Base-by-base conservation (phyloP, 2,797 vertebrate species). In the Mus spretus region DNA sequence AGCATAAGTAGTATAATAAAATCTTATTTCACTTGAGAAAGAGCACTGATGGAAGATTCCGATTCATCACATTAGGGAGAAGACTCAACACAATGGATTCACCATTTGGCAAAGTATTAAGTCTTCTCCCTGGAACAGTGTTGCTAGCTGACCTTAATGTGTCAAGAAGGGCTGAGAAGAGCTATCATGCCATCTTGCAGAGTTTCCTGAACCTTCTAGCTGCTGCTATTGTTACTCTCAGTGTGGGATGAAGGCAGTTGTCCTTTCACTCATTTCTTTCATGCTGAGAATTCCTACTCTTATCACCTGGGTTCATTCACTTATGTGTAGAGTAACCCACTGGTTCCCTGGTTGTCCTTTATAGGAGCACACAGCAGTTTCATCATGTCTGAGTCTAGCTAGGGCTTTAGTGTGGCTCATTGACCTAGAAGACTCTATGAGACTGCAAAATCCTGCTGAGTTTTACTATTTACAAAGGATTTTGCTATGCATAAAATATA, bases 101-200 rank as follows among this genome's bases (percentile, higher is more conserved):
- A 94, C 98, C 96, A 90, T 96, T 93, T 98, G 97, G 93, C 96
- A 93, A 81, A 37, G 84, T 90, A 85, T 90, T 89, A 95, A 93
- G 95, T 93, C 89, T 94, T 95, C 83, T 81, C 82, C n/a, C 55
- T 53, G 0, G 12, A 97, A 40, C 67, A 67, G 61, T 28, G 70
- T 91, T 96, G 88, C 79, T 50, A 50, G 89, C 57, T 20, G 80
- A 81, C 92, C 95, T 97, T 96, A 88, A 50, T 84, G 79, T 57
- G 85, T 61, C 7, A 59, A 44, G 91, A 77, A 95, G 91, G 57
- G 57, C 93, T 96, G 24, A 95, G 90, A 72, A 67, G 79, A 95
- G 90, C 75, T 80, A 61, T 78, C 67, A 92, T 77, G 78, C 80
- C 65, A 65, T 75, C 70, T 40, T 40, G 72, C 34, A 4, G 31